These are phyloP conservation scores for Drosophila bocqueti DNA, from an alignment of 1,140 invertebrate species.

Conservation along the genomic window DNA sequence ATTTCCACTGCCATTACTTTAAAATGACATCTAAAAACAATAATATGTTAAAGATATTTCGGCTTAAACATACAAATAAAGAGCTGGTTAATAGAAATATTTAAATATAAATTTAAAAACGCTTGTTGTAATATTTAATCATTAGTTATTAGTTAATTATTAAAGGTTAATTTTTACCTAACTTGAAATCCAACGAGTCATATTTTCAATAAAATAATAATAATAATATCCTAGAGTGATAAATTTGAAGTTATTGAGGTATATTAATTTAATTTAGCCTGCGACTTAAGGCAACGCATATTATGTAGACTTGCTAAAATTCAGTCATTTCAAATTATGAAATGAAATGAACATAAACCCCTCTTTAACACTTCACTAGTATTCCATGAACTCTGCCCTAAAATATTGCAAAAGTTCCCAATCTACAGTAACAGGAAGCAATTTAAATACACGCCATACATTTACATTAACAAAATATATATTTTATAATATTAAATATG, in stretches of 20 bases:
- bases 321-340: background rate
- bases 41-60: too few species aligned
- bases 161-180: background rate
- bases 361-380: too few species aligned
- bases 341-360: background rate
- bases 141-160: background rate
- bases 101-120: background rate
- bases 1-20: too few species aligned
- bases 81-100: background rate
- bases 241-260: background rate
- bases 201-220: background rate
- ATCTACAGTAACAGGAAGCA: too few species aligned
- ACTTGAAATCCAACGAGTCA: background rate
- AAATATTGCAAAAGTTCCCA: too few species aligned
- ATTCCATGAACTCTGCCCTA: too few species aligned
- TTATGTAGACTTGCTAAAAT: background rate
- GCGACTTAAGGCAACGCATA: too few species aligned
- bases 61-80: too few species aligned
- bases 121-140: background rate
- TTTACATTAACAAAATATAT: too few species aligned
- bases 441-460: too few species aligned
- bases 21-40: too few species aligned
- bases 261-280: background rate
- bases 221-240: too few species aligned
- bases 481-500: background rate